Evolutionary conservation across 2,888 invertebrate species (phyloP), one percentile per base, ranked within the genome.

Genomic region (Toxonevra muliebris): DNA sequence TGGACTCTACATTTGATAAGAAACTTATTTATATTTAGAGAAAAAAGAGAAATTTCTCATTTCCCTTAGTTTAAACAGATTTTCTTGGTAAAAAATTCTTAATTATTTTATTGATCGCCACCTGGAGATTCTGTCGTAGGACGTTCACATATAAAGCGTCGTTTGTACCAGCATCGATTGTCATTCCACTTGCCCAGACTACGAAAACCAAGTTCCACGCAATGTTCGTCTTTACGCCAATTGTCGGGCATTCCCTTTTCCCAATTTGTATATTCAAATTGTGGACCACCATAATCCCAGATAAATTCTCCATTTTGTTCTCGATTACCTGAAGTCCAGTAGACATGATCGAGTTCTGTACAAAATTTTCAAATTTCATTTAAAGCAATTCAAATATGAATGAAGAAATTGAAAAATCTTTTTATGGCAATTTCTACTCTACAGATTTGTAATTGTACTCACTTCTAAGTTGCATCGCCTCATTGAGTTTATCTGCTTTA

Each of bases 121-220:
- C 2, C 30, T 30, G 30, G 2, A 4, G 30, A 30, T 4, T 30
- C 30, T 30, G 8, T 12, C n/a, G 11, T 12, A 15, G 5, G n/a
- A 8, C 45, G 59, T 59, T 65, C 65, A 41, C 58, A 65, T 50
- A 65, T 59, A 11, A 58, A 65, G 52, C 57, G 59, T 42, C 65
- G 42, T 2, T 20, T 12, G 58, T 58, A 52, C 13, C 12, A 8
- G 45, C 65, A 65, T 9, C 59, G 65, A 58, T 19, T 65, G 50
- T 65, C 65, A 20, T 65, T 65, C 58, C 65, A 65, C 59, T 65
- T 65, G 17, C 65, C 65, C 41, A 65, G 40, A 17, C 59, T 59
- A 5, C 59, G 52, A 12, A 65, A 58, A 7, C 59, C 59, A 50
- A 65, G 41, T 19, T 65, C 65, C 15, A 65, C 59, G 11, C 65